phyloP scores from a whole-genome alignment of 2,797 vertebrate genomes.

The Prionace glauca region DNA sequence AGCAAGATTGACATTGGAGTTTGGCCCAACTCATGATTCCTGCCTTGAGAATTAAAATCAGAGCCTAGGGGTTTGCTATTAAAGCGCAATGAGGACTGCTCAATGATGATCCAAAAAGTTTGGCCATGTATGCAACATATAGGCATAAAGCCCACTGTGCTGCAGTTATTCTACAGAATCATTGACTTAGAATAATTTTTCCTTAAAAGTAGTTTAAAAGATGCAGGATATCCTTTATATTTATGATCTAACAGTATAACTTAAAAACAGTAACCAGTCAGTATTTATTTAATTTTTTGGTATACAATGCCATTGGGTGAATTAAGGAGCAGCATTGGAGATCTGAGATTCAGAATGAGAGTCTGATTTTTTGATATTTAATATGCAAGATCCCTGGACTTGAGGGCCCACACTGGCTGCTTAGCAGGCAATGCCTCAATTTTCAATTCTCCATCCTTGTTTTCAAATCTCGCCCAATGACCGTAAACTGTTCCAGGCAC shows the following conservation, averaged over 20 bases:
- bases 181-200: not conserved
- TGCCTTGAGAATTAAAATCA: too few relatives aligned
- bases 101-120: not conserved
- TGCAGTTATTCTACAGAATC: not conserved
- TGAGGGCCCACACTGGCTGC: too few relatives aligned
- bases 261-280: not conserved
- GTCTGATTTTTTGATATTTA: not conserved
- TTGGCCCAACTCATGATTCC: too few relatives aligned
- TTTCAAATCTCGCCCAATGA: not conserved
- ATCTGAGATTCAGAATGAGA: not conserved
- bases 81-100: not conserved
- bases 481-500: not conserved
- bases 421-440: too few relatives aligned
- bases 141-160: not conserved
- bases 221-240: not conserved
- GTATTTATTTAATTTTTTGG: not conserved
- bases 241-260: not conserved
- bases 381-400: not conserved
- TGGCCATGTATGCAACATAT: not conserved
- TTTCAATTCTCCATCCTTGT: too few relatives aligned
- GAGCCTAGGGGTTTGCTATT: not conserved
- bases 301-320: not conserved
- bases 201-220: not conserved
- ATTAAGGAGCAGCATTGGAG: not conserved
- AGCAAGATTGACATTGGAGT: too few relatives aligned